Evolutionary conservation across 2,113 vertebrate genomes (phyloP), one percentile per base, ranked within the genome.

Genomic region (zebrafish (Danio rerio)): DNA sequence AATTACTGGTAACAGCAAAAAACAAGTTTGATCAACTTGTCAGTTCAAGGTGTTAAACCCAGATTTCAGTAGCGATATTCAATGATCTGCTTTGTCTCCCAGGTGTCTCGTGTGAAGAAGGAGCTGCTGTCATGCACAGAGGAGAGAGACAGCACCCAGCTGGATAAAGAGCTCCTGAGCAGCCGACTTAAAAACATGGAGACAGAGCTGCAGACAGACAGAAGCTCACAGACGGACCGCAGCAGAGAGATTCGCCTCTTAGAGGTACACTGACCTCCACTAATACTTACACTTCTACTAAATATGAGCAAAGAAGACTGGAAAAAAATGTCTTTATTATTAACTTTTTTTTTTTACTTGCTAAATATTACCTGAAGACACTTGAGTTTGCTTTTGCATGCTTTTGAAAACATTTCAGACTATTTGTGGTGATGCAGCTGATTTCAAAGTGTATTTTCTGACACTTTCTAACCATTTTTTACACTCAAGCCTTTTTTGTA

Each of bases 161-260:
- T 99, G 88, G 97, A 98, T 77, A 95, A 94, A 80, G 96, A 98
- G 31, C 92, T 98, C 43, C 90, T 96, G 89, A 91, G 83, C 70
- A 96, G 96, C 91, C 93, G 95, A 0, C 91, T 99, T 72, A 95
- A 94, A 85, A 93, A 94, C 72, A 84, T 96, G 20, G 95, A 99
- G 90, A 92, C 93, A 5, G 97, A 97, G 75, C 66, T 94, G 0
- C 96, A 98, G 2, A 79, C 86, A 6, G 95, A 96, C 89, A 95
- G 84, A 82, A 94, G 92, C 65, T 90, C 88, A n/a, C 94, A 97
- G 85, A 95, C 94, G 0, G 97, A 98, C 65, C 94, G 93, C 55
- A 89, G 74, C 42, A 89, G 97, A 43, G 95, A 97, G 55, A 80
- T 94, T 80, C 95, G 96, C 71, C 88, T 84, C 0, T 93, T 98